Base-by-base conservation (phyloP, 2,113 vertebrate genomes). In the Stictonetta naevosa region DNA sequence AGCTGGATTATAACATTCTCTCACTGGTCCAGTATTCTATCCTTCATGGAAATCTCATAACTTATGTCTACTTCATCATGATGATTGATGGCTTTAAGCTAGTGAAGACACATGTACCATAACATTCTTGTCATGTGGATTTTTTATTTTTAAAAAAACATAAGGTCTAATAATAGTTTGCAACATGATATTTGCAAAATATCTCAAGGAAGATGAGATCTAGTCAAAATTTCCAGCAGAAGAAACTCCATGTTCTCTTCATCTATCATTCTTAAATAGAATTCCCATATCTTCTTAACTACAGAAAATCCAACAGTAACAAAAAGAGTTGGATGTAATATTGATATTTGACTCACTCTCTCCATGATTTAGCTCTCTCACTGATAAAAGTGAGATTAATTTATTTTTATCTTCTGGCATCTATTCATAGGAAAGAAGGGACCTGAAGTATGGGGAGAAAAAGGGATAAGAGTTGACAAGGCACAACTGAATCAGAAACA, bases 31-130 rank as follows among this genome's bases (percentile, higher is more conserved):
- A 88, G 80, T 88, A 71, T 93, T 92, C 79, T 92, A 92, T 95
- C 60, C 53, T 90, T 80, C 68, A 50, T 88, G 95, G 95, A 96
- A 97, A 95, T 91, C 90, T 92, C 86, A 96, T 96, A 93, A 95
- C 19, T 96, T 88, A 96, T 7, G 19, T 88, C 88, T 82, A 23
- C 58, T 93, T 88, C 62, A 83, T 90, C 83, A 78, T 36, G 48
- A 72, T 90, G 79, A 90, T 72, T 90, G 56, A 67, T 90, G 81
- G 20, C 23, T 93, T 93, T 64, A 34, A 90, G 73, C 77, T 58
- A 86, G 75, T 75, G 48, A 63, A 86, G 77, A 56, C 50, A 92
- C 56, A 84, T 22, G 16, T 53, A 83, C 0, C 0, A 64, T 78
- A 93, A 86, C 86, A 96, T 83, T 93, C 95, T 95, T 84, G 69